Evolutionary conservation across 2,797 vertebrate genomes (phyloP).

Genomic region (Characodon lateralis): DNA sequence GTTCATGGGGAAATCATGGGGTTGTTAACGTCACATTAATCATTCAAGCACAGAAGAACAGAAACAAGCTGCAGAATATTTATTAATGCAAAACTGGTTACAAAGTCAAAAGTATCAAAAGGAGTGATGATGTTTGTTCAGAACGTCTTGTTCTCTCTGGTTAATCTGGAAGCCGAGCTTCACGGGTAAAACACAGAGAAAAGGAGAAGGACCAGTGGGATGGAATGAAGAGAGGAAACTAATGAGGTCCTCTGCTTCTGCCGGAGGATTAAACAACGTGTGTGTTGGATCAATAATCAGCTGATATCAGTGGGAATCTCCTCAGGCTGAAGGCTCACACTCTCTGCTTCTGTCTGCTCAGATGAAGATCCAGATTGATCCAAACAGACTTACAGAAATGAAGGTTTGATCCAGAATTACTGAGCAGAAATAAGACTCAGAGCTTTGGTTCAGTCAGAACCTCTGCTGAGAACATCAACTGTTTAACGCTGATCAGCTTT

Average conservation of each 20-base stretch:
- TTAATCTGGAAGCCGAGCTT: background rate
- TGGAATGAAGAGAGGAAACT: background rate
- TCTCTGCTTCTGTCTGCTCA: background rate
- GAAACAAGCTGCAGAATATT: too few species aligned
- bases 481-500: background rate
- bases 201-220: background rate
- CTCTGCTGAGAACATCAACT: background rate
- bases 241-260: too few species aligned
- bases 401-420: background rate
- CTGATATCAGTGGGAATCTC: background rate
- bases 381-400: background rate
- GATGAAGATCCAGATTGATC: background rate
- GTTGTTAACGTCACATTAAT: slow-evolving; percentile 6
- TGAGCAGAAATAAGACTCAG: background rate
- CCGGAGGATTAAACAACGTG: background rate
- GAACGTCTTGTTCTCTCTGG: too few species aligned
- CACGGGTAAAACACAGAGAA: too few species aligned
- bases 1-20: background rate
- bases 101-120: background rate
- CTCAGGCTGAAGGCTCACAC: background rate
- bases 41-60: background rate
- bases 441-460: background rate
- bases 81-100: background rate
- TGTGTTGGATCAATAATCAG: background rate
- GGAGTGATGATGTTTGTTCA: background rate